Base-by-base conservation (phyloP, 2,888 invertebrate genomes). In the Heteromyza rotundicornis region DNA sequence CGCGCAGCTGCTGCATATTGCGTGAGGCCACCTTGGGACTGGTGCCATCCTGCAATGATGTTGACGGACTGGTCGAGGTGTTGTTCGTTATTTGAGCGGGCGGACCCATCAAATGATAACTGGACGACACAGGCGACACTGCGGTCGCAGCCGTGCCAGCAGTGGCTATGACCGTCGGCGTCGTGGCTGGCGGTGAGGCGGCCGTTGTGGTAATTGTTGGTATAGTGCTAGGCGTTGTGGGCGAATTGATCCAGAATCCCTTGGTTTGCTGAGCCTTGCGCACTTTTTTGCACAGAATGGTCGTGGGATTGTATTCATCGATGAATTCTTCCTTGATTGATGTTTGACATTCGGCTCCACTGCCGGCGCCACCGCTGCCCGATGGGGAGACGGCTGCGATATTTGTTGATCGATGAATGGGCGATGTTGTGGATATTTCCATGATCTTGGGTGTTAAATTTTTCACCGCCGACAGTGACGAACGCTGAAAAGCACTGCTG, bases 1-100 rank as follows among this genome's bases (percentile, higher is more conserved):
- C 77, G 79, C 86, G 83, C 82, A 86, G 57, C 52, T 77, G 79
- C 84, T 85, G 72, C 83, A 84, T 80, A 84, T 86, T 81, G 23
- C 80, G 86, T 76, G 82, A 85, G 68, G 85, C 82, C 70, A 84
- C 85, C 74, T 86, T 84, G 60, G 75, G 75, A 22, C 19, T 47
- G 20, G 20, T 72, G 27, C 51, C 23, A 24, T 61, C 54, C 2
- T 70, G 72, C 54, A 76, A 32, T n/a, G 71, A 66, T 64, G 69
- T 75, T 65, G 72, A 80, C 40, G 75, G 80, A 73, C 73, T 79
- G 23, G 74, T 66, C 10, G 74, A 75, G 59, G 72, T 75, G 64
- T 70, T 68, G 40, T 40, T 71, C 40, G 61, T 68, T 40, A 76
- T 59, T 57, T 75, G 76, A 2, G 76, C 47, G 74, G 86, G 86